Evolutionary conservation across 2,113 vertebrate genomes (phyloP), one percentile per base, ranked within the genome.

Genomic region (Heterochromis multidens): DNA sequence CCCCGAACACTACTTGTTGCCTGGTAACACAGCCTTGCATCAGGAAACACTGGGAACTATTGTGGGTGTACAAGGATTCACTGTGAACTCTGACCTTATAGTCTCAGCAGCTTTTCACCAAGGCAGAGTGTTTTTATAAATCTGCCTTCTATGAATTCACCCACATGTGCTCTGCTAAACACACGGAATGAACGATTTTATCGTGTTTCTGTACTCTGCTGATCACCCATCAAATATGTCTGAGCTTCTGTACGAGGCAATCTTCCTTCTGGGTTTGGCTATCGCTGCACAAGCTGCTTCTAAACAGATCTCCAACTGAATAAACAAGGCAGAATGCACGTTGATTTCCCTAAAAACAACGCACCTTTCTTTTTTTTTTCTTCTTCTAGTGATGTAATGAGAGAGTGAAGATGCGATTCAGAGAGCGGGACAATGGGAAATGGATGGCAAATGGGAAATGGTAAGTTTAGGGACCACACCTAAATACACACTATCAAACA

Each of bases 1-100:
- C 70, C 77, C 63, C 19, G 63, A 88, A 82, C 5, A 11, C 23
- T 56, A 82, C 85, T 82, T 77, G 88, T 92, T 94, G 91, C 88
- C 84, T 85, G 89, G 91, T 77, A 93, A 93, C 92, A 84, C 79
- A 72, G 59, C 81, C 80, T 78, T 80, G 88, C 79, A 89, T 81
- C 79, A 82, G 91, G 87, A 83, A 85, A 87, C 78, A 83, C 70
- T 79, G 78, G 56, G 72, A 84, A 57, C 56, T 74, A 81, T 81
- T 89, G 87, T 90, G 83, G 83, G 83, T 81, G 85, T 81, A 83
- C 80, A 87, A 83, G 84, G 81, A 88, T 89, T 87, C 88, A 78
- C 77, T 57, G 82, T 79, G 85, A 87, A 76, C 91, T 88, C 7
- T 83, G 81, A 88, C 84, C 86, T 85, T 85, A 81, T 19, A 77